These are phyloP conservation scores for Drosophila stalkeri DNA, from an alignment of 2,888 invertebrate genomes.

Conservation along the genomic window DNA sequence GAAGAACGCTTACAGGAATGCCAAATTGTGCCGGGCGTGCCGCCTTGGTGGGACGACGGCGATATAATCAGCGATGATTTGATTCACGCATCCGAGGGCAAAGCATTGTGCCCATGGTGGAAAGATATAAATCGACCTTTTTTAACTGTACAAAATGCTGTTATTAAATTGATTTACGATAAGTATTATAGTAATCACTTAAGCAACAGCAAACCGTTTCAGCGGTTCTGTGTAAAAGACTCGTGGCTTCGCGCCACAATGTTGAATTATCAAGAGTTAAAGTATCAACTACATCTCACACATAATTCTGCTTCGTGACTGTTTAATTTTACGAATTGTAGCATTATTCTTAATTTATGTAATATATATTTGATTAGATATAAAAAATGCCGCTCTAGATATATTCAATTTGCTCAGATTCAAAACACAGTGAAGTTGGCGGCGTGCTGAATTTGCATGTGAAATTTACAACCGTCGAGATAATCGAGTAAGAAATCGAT, in stretches of 20 bases:
- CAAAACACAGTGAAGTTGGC: conserved; percentile 15
- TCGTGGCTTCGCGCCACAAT: conserved; percentile 46
- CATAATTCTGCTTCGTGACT: conserved; percentile 25
- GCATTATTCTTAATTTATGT: conserved; percentile 1
- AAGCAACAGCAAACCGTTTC: conserved; percentile 25
- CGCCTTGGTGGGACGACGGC: conserved; percentile 51
- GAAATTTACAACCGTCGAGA: background rate
- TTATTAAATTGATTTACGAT: conserved; percentile 40
- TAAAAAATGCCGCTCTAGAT: background rate
- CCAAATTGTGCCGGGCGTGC: conserved; percentile 12
- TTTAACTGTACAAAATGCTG: conserved; percentile 16
- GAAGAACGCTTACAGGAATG: conserved; percentile 24
- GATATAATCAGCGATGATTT: conserved; percentile 20
- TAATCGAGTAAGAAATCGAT: conserved; percentile 24
- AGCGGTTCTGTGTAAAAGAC: conserved; percentile 41
- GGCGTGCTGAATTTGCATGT: background rate
- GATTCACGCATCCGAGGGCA: background rate
- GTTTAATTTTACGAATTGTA: background rate
- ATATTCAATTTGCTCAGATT: background rate
- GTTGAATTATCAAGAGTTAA: conserved; percentile 42
- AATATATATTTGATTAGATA: background rate
- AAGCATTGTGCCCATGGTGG: background rate
- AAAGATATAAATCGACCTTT: background rate
- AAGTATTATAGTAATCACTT: conserved; percentile 46
- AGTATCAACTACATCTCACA: conserved; percentile 28